A percentile compares a stretch with the other conserved stretches of the same genome.
Evolutionary conservation across 1,140 invertebrate species (phyloP).

Genomic region (Drosophila takahashii): DNA sequence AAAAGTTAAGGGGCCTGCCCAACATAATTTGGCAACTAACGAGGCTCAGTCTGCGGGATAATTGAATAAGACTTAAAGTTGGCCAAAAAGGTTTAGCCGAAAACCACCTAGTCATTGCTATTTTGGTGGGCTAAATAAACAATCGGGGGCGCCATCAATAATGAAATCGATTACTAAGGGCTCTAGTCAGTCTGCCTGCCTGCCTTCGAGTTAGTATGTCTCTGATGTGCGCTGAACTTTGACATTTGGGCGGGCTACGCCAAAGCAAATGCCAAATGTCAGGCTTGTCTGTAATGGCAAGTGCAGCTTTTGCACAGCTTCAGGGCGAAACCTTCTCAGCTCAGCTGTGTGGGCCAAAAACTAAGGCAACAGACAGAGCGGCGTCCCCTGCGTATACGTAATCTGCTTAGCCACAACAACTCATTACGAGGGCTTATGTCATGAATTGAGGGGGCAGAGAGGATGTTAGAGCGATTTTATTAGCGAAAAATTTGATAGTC

Average conservation of each 20-base stretch:
- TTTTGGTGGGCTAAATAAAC: conserved; percentile 34
- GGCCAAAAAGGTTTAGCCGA: not conserved
- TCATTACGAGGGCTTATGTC: conserved; percentile 47
- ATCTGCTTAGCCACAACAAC: conserved; percentile 34
- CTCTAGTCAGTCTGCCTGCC: conserved; percentile 17
- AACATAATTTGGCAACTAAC: conserved; percentile 39
- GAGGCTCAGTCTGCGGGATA: conserved; percentile 10
- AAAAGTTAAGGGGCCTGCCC: conserved; percentile 22
- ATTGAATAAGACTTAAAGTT: conserved; percentile 32
- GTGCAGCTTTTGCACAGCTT: conserved; percentile 38
- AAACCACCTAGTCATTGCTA: conserved; percentile 5
- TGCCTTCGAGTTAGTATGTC: conserved; percentile 22
- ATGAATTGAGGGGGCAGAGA: conserved; percentile 4
- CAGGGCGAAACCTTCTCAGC: too few species aligned
- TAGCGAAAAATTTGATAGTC: conserved; percentile 20
- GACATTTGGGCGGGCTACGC: conserved; percentile 52
- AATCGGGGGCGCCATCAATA: conserved; percentile 48
- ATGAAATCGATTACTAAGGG: conserved; percentile 34
- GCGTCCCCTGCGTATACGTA: conserved; percentile 63
- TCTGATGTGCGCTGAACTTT: conserved; percentile 55
- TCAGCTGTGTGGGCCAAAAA: too few species aligned
- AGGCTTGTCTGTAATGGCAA: conserved; percentile 15
- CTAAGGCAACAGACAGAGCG: conserved; percentile 43
- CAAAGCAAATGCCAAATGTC: conserved; percentile 69
- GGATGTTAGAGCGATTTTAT: not conserved